These are phyloP conservation scores for Neoaliturus tenellus DNA, from an alignment of 2,888 invertebrate genomes.

Conservation along the genomic window DNA sequence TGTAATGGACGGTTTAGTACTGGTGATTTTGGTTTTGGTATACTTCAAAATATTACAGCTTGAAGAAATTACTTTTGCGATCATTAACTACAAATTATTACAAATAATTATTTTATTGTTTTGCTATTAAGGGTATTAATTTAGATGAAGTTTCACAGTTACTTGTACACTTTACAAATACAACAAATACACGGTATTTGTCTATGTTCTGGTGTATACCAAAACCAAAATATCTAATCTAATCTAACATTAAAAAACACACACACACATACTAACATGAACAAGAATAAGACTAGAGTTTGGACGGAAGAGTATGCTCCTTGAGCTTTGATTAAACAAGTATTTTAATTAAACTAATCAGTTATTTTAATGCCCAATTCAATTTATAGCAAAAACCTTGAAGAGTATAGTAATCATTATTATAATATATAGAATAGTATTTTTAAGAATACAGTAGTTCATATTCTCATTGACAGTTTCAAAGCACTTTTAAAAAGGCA, in stretches of 20 bases:
- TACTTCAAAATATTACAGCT: not conserved
- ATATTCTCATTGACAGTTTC: not conserved
- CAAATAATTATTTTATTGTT: too few species aligned
- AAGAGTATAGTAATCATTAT: not conserved
- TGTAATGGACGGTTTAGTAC: not conserved
- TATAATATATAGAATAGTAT: not conserved
- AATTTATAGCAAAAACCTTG: too few species aligned
- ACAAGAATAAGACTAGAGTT: not conserved
- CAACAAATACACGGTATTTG: too few species aligned
- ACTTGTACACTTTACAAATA: too few species aligned
- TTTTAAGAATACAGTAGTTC: not conserved
- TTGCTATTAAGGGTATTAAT: too few species aligned
- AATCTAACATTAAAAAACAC: slow-evolving; percentile 20
- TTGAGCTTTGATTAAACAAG: not conserved
- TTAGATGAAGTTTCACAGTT: too few species aligned
- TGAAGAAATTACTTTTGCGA: too few species aligned
- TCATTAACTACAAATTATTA: too few species aligned
- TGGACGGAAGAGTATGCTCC: not conserved
- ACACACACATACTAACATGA: not conserved
- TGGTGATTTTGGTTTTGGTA: slow-evolving; percentile 2
- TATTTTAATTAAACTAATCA: too few species aligned
- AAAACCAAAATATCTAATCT: not conserved
- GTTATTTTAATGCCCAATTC: too few species aligned
- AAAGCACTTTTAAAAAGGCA: slow-evolving; percentile 21
- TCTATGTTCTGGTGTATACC: not conserved